Percentiles rank a stretch among this genome's conserved stretches.
Conservation (phyloP, 2,797 vertebrate genomes). For the Phoeniculus purpureus region DNA sequence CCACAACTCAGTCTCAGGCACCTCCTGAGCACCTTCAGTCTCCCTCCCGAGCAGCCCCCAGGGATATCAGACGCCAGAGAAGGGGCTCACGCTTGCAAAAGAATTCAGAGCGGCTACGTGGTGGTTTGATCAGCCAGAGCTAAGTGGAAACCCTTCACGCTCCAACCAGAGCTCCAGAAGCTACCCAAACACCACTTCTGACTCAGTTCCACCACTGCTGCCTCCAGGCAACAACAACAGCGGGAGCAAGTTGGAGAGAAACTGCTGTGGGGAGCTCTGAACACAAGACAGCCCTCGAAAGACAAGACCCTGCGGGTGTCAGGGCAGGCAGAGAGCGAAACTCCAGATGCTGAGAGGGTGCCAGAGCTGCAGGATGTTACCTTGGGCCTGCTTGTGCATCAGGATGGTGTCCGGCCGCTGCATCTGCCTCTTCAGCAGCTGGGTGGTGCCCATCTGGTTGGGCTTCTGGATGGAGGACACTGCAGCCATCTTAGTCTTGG, state of each 20-base stretch:
- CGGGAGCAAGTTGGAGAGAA: neutral
- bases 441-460: constrained; percentile 85
- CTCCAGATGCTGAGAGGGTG: rapidly evolving
- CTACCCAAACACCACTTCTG: neutral
- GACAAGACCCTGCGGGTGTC: neutral
- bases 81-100: neutral
- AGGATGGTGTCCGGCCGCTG: constrained; percentile 88
- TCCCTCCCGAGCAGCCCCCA: neutral
- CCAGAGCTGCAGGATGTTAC: constrained; percentile 67
- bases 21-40: neutral
- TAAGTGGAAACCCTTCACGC: neutral
- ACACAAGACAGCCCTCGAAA: neutral
- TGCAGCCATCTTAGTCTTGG: constrained; percentile 89
- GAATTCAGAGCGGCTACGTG: rapidly evolving
- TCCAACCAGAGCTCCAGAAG: neutral
- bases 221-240: neutral
- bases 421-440: constrained; percentile 91
- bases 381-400: constrained; percentile 93
- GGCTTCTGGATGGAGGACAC: constrained; percentile 90
- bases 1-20: neutral
- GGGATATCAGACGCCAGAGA: neutral
- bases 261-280: neutral
- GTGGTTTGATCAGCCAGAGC: neutral
- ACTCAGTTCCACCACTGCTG: neutral
- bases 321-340: neutral